Evolutionary conservation across 2,888 invertebrate species (phyloP).

Genomic region (Notocelia uddmanniana): DNA sequence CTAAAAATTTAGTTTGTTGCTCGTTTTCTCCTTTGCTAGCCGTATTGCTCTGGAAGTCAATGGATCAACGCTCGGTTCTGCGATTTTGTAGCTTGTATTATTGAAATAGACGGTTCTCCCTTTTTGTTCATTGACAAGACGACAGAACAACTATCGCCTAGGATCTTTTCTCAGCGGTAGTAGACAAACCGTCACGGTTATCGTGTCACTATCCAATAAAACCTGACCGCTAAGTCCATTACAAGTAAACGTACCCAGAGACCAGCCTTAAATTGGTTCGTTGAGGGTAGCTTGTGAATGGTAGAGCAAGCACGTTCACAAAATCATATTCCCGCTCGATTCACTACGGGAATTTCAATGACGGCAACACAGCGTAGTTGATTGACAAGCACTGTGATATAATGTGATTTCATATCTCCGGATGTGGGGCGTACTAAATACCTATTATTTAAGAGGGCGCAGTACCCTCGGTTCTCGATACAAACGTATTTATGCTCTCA

Average conservation of each 20-base stretch:
- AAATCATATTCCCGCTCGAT: constrained; percentile 17
- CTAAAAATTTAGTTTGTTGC: no score
- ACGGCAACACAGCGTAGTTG: constrained; percentile 3
- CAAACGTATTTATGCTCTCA: no score
- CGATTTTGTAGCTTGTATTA: no score
- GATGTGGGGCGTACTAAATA: background rate
- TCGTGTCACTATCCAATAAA: background rate
- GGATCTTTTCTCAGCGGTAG: background rate
- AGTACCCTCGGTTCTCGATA: no score
- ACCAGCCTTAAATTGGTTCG: background rate
- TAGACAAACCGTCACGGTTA: background rate
- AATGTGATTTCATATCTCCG: constrained; percentile 13
- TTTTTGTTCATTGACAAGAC: no score
- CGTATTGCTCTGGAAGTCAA: no score
- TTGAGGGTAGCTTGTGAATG: background rate
- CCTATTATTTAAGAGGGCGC: no score
- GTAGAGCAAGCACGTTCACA: constrained; percentile 12
- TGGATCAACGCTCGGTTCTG: no score
- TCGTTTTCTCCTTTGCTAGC: no score
- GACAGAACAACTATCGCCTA: background rate
- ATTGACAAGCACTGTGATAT: constrained; percentile 15
- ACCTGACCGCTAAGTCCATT: background rate
- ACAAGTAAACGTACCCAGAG: background rate
- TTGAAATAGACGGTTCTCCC: no score
- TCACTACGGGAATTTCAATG: constrained; percentile 13